These are phyloP conservation scores for Limnephilus rhombicus DNA, from an alignment of 2,888 invertebrate genomes.

Conservation along the genomic window DNA sequence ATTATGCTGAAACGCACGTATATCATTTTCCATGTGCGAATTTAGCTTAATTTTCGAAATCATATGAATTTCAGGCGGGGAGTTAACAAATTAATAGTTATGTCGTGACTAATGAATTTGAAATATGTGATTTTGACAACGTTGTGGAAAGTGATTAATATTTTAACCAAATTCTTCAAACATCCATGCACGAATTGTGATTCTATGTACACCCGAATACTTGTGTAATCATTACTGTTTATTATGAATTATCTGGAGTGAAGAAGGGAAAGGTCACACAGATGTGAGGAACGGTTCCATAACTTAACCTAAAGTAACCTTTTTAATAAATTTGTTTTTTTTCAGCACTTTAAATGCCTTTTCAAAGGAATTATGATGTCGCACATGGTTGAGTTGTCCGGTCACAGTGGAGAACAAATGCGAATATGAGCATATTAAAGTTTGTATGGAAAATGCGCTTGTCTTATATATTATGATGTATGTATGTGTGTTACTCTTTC, in stretches of 20 bases:
- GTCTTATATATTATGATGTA: too few relatives aligned
- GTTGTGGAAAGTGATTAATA: background rate
- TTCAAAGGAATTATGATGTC: too few relatives aligned
- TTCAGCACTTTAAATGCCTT: too few relatives aligned
- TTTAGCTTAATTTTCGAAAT: background rate
- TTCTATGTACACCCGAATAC: background rate
- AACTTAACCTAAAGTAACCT: too few relatives aligned
- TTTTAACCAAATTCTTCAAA: background rate
- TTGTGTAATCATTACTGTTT: background rate
- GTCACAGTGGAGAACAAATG: too few relatives aligned
- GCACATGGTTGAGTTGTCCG: too few relatives aligned
- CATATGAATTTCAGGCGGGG: background rate
- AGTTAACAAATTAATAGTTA: background rate
- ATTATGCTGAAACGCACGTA: background rate
- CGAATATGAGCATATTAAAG: too few relatives aligned
- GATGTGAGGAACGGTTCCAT: too few relatives aligned
- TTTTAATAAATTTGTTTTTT: too few relatives aligned
- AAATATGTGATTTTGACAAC: background rate
- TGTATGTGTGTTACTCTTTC: too few relatives aligned
- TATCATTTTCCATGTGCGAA: background rate
- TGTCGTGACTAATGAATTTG: background rate
- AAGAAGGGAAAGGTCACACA: background rate
- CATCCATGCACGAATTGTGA: background rate
- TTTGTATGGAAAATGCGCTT: too few relatives aligned
- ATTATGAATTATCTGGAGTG: background rate